Evolutionary conservation across 92 coral and sea anemone genomes (phyloP).

Genomic region (Pocillopora meandrina): DNA sequence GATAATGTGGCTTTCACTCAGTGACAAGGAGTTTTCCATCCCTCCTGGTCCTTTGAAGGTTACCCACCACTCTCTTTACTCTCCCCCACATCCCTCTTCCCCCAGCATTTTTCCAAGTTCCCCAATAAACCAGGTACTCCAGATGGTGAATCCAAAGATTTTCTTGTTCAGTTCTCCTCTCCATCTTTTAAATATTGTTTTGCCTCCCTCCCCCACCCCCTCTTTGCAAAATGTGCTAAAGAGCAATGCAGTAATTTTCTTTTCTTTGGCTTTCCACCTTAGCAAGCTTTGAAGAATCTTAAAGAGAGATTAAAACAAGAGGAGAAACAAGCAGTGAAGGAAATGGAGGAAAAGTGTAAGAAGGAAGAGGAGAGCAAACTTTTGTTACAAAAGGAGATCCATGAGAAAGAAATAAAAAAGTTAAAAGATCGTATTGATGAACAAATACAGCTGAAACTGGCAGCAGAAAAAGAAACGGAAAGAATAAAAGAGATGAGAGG

Average conservation of each 20-base stretch:
- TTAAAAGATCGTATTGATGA: slow-evolving; percentile 57
- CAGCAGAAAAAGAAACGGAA: slow-evolving; percentile 53
- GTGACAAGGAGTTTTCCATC: too few species aligned
- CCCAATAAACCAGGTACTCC: too few species aligned
- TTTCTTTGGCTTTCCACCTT: neutral
- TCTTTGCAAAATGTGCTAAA: neutral
- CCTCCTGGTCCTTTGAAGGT: too few species aligned
- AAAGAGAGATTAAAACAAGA: slow-evolving; percentile 79
- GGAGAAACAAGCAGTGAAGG: slow-evolving; percentile 57
- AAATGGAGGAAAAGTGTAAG: slow-evolving; percentile 70
- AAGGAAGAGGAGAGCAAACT: slow-evolving; percentile 58
- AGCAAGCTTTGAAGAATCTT: slow-evolving; percentile 79
- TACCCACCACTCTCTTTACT: too few species aligned
- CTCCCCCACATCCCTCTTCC: too few species aligned
- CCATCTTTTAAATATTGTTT: too few species aligned
- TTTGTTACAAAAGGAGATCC: slow-evolving; percentile 52
- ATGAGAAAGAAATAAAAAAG: slow-evolving; percentile 60
- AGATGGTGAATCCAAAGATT: too few species aligned
- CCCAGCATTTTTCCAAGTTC: too few species aligned
- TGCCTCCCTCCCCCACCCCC: neutral
- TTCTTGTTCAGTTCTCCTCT: too few species aligned
- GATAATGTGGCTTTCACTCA: too few species aligned
- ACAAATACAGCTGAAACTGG: slow-evolving; percentile 52
- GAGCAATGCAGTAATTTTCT: neutral
- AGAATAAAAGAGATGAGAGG: slow-evolving; percentile 47